These are phyloP conservation scores for Montifringilla adamsi DNA, from an alignment of 2,113 vertebrate genomes.

Conservation along the genomic window DNA sequence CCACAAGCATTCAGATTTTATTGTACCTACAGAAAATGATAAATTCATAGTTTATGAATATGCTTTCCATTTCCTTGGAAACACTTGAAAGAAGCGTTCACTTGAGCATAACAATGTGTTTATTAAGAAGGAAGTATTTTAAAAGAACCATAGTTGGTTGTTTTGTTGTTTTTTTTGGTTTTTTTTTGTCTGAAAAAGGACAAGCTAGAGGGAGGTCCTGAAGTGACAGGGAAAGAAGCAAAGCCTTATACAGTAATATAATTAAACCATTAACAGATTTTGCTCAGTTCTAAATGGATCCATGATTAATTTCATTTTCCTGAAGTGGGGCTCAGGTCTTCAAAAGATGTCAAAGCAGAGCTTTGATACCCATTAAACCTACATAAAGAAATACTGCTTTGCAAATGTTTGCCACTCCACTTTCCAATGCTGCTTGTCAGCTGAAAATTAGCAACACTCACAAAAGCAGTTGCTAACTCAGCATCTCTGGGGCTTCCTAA, in stretches of 20 bases:
- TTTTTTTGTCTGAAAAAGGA: neutral
- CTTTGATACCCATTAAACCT: neutral
- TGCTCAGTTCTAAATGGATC: neutral
- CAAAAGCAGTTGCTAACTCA: neutral
- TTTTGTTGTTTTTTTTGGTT: neutral
- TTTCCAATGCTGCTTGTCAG: constrained; percentile 3
- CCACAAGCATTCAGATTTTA: neutral
- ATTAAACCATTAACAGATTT: constrained; percentile 1
- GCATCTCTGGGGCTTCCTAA: neutral
- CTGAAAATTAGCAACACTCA: neutral
- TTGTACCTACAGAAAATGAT: neutral
- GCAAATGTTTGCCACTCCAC: neutral
- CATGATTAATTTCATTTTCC: neutral
- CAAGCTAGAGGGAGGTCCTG: neutral
- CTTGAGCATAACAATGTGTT: neutral
- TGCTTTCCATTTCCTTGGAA: neutral
- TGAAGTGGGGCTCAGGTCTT: neutral
- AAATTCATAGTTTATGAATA: neutral
- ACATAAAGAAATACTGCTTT: neutral
- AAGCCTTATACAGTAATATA: neutral
- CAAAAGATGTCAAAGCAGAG: neutral
- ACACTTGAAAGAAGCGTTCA: neutral
- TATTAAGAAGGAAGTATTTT: neutral
- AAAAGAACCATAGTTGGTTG: neutral
- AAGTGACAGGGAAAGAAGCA: neutral